phyloP scores from a whole-genome alignment of 2,888 invertebrate species.

The Hirtodrosophila confusa region DNA sequence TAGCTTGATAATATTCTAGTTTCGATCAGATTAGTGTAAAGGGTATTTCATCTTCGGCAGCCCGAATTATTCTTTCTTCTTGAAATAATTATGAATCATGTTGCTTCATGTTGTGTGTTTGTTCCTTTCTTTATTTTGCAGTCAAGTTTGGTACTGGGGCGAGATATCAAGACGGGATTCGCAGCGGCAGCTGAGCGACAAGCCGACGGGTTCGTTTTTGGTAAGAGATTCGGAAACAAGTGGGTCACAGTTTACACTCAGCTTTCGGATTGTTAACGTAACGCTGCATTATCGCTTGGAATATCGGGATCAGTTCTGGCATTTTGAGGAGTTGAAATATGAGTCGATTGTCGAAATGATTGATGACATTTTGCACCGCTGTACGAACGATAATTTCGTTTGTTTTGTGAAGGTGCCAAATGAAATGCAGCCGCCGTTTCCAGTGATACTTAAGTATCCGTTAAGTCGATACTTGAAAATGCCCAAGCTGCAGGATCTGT shows the following conservation, averaged over 20 bases:
- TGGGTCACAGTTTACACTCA: slow-evolving; percentile 88
- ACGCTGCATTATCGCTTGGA: slow-evolving; percentile 91
- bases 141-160: slow-evolving; percentile 92
- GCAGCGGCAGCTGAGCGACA: slow-evolving; percentile 88
- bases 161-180: slow-evolving; percentile 90
- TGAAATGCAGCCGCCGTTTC: slow-evolving; percentile 88
- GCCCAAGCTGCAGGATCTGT: slow-evolving; percentile 89
- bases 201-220: slow-evolving; percentile 91
- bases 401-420: slow-evolving; percentile 89
- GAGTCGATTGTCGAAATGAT: slow-evolving; percentile 89
- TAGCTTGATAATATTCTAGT: no score
- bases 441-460: slow-evolving; percentile 90
- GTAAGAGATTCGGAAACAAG: slow-evolving; percentile 89
- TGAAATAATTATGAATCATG: slow-evolving; percentile 28
- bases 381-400: slow-evolving; percentile 88
- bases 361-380: slow-evolving; percentile 89
- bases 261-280: slow-evolving; percentile 89
- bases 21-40: no score
- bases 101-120: slow-evolving; percentile 1
- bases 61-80: no score
- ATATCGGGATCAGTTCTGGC: slow-evolving; percentile 86
- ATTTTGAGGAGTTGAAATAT: slow-evolving; percentile 83
- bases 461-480: slow-evolving; percentile 90
- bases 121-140: slow-evolving; percentile 47
- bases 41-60: no score